Base-by-base conservation (phyloP, 2,797 vertebrate genomes). In the Cuculus canorus region DNA sequence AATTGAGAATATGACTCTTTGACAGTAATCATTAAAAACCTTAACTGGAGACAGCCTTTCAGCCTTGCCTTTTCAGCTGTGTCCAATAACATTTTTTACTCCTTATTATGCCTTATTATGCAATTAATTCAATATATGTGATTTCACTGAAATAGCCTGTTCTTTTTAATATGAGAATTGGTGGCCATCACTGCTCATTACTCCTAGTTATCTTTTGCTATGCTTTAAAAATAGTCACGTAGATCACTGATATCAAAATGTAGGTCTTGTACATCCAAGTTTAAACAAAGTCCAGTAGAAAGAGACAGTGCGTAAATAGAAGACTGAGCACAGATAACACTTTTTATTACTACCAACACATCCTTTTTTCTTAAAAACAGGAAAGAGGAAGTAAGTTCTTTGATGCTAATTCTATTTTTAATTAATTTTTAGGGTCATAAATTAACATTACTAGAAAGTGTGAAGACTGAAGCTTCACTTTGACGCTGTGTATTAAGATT, bases 401-500 rank as follows among this genome's bases (percentile, higher is more conserved):
- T 91, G 70, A 65, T 90, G 45, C 3, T 57, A 93, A 68, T 94
- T 96, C 65, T 93, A 71, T 87, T 96, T 96, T 95, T 87, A 95
- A 93, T 96, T 84, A 87, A 61, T 92, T 96, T 96, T 93, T 78
- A 48, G 69, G 60, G 79, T 94, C 72, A 83, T 84, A 54, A 73
- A 77, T 94, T 86, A 28, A 86, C 77, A 71, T 90, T 85, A 50
- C 80, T 71, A 50, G 32, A 95, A 85, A 82, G 63, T 89, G 53
- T 72, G 72, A 91, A 90, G 81, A 53, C 64, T 80, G 72, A 94
- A 76, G 80, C 91, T 91, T 93, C 61, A 50, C 68, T 88, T 83
- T 90, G 68, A 90, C 10, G 14, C 43, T 96, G 61, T 93, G 92
- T 90, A 91, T 98, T 97, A 97, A 86, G 17, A 96, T 97, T 96